Conservation (phyloP, 2,113 vertebrate species). For the Lasiurus cinereus region DNA sequence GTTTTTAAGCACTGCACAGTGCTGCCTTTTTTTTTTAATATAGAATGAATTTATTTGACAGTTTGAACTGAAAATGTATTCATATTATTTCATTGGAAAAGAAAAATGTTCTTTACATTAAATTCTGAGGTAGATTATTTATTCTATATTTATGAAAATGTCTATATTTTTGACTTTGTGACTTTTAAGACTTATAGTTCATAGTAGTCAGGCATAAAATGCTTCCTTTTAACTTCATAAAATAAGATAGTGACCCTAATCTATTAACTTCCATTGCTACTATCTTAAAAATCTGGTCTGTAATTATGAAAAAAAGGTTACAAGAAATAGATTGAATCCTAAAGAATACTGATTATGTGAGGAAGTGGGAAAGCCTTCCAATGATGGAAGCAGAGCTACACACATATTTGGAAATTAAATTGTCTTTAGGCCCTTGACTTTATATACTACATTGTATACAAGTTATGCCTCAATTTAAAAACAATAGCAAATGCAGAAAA, state of each 20-base stretch:
- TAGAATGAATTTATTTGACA: neutral
- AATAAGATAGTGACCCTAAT: neutral
- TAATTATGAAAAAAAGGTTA: neutral
- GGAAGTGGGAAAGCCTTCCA: neutral
- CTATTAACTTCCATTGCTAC: slow-evolving; percentile 10
- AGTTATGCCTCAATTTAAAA: neutral
- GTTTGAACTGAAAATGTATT: neutral
- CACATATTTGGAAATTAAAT: neutral
- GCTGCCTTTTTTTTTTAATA: neutral
- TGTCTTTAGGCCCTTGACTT: neutral
- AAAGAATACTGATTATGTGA: neutral
- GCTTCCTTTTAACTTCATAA: neutral
- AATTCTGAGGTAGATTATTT: neutral
- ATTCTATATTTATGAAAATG: neutral
- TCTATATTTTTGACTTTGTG: neutral
- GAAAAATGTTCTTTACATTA: neutral
- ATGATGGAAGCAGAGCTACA: neutral
- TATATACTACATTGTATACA: neutral
- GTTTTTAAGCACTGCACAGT: neutral
- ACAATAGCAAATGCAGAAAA: neutral
- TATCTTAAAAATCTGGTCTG: neutral
- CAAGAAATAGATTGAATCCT: neutral
- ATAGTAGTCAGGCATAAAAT: neutral
- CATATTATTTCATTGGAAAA: neutral
- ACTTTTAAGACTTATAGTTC: neutral